Percentiles rank a stretch among this genome's conserved stretches.
phyloP scores from a whole-genome alignment of 1,140 invertebrate species.

The Medauroidea extradentata region DNA sequence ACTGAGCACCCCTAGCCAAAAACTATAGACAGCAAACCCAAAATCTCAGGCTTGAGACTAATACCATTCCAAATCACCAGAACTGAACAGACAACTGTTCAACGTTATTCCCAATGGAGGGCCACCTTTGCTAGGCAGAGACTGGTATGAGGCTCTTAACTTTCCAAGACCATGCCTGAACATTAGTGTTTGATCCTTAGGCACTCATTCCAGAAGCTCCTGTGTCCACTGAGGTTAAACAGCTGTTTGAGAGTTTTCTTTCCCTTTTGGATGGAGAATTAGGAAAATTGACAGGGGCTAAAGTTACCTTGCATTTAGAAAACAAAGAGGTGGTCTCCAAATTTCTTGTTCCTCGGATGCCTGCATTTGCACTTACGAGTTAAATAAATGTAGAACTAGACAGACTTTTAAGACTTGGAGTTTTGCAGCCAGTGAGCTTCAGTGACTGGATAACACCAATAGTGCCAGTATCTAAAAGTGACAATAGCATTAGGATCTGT shows the following conservation, averaged over 20 bases:
- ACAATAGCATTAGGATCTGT: conserved; percentile 30
- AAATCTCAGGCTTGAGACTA: too few relatives aligned
- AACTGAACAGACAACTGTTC: too few relatives aligned
- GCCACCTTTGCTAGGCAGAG: conserved; percentile 23
- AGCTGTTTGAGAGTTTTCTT: neutral
- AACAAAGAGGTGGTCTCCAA: neutral
- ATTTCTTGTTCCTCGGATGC: neutral
- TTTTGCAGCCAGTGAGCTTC: conserved; percentile 10
- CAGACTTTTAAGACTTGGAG: neutral
- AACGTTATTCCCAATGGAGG: too few relatives aligned
- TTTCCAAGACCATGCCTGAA: neutral
- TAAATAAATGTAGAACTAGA: neutral
- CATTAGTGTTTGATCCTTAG: too few relatives aligned
- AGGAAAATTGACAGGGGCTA: neutral
- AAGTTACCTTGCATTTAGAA: neutral
- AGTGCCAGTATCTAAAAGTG: conserved; percentile 28
- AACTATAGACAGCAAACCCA: too few relatives aligned
- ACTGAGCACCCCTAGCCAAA: too few relatives aligned
- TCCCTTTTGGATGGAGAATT: neutral
- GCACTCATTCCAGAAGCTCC: neutral
- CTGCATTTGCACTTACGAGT: neutral
- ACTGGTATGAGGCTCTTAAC: conserved; percentile 24
- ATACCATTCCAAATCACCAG: too few relatives aligned
- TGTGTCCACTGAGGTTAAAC: neutral
- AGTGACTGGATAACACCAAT: conserved; percentile 36